Evolutionary conservation across 1,140 invertebrate genomes (phyloP).

Genomic region (Papilio glaucus): DNA sequence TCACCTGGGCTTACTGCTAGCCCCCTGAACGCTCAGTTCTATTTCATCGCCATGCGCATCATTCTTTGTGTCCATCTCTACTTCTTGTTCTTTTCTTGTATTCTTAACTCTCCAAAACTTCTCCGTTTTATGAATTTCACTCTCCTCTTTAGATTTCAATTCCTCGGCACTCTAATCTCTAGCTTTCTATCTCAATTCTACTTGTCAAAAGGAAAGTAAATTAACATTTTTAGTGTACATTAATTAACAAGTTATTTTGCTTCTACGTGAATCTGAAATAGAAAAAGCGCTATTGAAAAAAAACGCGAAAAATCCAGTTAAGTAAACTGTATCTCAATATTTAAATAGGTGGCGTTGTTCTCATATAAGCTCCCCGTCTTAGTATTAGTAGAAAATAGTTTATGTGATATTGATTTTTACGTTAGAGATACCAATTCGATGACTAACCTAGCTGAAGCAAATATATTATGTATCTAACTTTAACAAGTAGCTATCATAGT

Average conservation of each 20-base stretch:
- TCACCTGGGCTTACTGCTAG: conserved; percentile 67
- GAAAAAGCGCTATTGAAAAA: conserved; percentile 26
- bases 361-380: no score
- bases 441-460: no score
- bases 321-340: background rate
- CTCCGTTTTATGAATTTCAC: conserved; percentile 44
- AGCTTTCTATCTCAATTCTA: conserved; percentile 42
- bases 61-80: conserved; percentile 72
- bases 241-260: conserved; percentile 58
- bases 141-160: conserved; percentile 43
- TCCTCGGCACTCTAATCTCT: conserved; percentile 42
- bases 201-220: conserved; percentile 58
- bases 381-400: no score
- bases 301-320: background rate
- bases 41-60: conserved; percentile 70
- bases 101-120: conserved; percentile 42
- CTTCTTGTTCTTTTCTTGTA: conserved; percentile 40
- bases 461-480: no score
- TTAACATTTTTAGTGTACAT: conserved; percentile 70
- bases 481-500: no score
- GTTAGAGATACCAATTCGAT: no score
- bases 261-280: conserved; percentile 59
- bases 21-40: conserved; percentile 72
- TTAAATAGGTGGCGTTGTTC: background rate
- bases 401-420: no score